Evolutionary conservation across 2,797 vertebrate genomes (phyloP), one percentile per base, ranked within the genome.

Genomic region (Mycteria americana): DNA sequence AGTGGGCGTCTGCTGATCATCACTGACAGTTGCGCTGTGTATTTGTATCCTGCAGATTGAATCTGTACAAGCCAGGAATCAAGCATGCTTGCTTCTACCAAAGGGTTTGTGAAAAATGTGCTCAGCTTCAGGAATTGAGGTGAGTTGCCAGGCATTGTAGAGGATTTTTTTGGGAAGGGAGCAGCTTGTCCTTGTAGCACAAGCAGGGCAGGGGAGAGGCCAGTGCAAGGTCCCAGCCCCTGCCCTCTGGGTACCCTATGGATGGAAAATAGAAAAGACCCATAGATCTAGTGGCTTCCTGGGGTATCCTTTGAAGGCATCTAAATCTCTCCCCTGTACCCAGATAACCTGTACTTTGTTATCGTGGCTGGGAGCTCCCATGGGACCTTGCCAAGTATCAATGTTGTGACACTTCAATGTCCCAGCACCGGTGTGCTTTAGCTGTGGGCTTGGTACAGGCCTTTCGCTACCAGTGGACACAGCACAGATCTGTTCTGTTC

Each of bases 111-210:
- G 96, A 94, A 23, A 97, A 94, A 11, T 98, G 97, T 78, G 46
- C 95, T 51, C 96, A 83, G 48, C 97, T 99, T 72, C 97, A 83
- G 92, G 98, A 98, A 75, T 69, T 99, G 83, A 98, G 98, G 99
- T 99, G 84, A 98, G 98, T 96, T 41, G 21, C 65, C 21, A 5
- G 65, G 9, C 3, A 0, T 4, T n/a, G 27, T 37, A 18, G 59
- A 59, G 28, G 48, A 18, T 10, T 70, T 43, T 43, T 9, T 2
- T 2, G 25, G 64, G 45, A 90, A 81, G 18, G 37, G 23, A 62
- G 22, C 33, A 76, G 18, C 37, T 76, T 69, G 46, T 87, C 33
- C 51, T 59, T 35, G 23, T 51, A 76, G 11, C 43, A 85, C 13
- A 2, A 67, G 67, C 3, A 51, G 50, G 18, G 41, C 48, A 84